phyloP scores from a whole-genome alignment of 2,113 vertebrate genomes.

The Ptyas mucosa region DNA sequence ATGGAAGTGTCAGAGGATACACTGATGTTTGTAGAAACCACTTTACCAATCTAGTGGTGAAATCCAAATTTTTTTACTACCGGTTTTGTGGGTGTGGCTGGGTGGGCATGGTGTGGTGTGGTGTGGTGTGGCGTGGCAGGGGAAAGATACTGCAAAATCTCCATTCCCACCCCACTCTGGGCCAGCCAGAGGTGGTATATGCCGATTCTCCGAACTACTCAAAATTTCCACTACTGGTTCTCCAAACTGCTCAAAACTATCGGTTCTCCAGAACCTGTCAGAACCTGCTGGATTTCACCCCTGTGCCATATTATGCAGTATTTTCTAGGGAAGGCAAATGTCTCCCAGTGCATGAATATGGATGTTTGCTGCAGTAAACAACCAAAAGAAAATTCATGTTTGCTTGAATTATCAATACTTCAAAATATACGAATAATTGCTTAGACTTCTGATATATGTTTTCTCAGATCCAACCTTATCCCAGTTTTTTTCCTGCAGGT shows the following conservation, averaged over 20 bases:
- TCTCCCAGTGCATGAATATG: slow-evolving; percentile 17
- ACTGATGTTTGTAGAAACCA: not conserved
- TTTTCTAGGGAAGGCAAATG: slow-evolving; percentile 29
- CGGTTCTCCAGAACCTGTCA: no score
- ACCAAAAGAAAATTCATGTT: not conserved
- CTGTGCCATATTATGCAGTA: not conserved
- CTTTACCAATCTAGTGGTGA: not conserved
- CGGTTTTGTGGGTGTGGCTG: no score
- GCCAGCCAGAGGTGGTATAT: no score
- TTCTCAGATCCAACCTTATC: not conserved
- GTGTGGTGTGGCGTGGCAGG: no score
- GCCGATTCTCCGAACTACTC: no score
- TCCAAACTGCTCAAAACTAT: no score
- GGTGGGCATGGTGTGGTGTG: no score
- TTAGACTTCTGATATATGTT: not conserved
- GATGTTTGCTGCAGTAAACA: slow-evolving; percentile 33
- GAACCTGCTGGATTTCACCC: no score
- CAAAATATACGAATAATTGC: not conserved
- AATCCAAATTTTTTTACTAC: no score
- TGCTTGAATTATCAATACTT: slow-evolving; percentile 13
- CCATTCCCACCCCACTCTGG: no score
- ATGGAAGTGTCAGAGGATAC: not conserved
- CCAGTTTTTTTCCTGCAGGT: not conserved
- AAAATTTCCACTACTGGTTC: no score
- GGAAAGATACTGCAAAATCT: no score